Percentiles rank a stretch among this genome's conserved stretches.
Conservation (phyloP, 2,797 vertebrate genomes). For the Esox masquinongy region DNA sequence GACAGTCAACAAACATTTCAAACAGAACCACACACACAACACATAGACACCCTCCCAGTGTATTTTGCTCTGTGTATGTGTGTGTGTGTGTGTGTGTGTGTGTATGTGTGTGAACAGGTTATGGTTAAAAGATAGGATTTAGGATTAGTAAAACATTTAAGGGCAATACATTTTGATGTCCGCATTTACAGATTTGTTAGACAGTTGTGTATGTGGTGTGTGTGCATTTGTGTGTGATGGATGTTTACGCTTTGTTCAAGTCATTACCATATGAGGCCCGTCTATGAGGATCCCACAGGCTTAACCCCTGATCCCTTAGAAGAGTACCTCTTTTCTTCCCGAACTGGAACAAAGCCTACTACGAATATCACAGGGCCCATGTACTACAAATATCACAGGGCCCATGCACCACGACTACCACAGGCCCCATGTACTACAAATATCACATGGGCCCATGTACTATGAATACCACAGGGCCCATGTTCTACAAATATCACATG, state of each 20-base stretch:
- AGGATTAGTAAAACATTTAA: too few species aligned
- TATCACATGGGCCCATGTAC: background rate
- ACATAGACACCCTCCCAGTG: background rate
- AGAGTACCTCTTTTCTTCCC: conserved; percentile 50
- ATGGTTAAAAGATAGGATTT: too few species aligned
- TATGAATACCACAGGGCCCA: background rate
- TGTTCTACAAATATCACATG: conserved; percentile 47
- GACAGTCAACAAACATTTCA: conserved; percentile 19
- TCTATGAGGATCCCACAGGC: conserved; percentile 71
- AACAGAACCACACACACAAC: conserved; percentile 24
- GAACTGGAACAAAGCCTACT: conserved; percentile 69
- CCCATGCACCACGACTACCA: conserved; percentile 29
- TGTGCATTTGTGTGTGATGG: conserved; percentile 37
- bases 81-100: too few species aligned
- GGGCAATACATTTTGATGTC: too few species aligned
- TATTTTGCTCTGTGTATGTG: background rate
- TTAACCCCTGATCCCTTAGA: conserved; percentile 74
- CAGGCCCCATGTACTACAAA: conserved; percentile 15
- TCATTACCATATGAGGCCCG: conserved; percentile 66
- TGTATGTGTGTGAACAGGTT: too few species aligned
- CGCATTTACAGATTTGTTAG: too few species aligned
- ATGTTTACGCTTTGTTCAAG: conserved; percentile 72
- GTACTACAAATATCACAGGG: background rate
- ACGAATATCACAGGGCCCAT: conserved; percentile 42
- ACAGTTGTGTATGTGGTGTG: background rate